Percentiles rank a stretch among this genome's conserved stretches.
These are phyloP conservation scores for Pluvianellus socialis DNA, from an alignment of 2,113 vertebrate genomes.

Conservation along the genomic window DNA sequence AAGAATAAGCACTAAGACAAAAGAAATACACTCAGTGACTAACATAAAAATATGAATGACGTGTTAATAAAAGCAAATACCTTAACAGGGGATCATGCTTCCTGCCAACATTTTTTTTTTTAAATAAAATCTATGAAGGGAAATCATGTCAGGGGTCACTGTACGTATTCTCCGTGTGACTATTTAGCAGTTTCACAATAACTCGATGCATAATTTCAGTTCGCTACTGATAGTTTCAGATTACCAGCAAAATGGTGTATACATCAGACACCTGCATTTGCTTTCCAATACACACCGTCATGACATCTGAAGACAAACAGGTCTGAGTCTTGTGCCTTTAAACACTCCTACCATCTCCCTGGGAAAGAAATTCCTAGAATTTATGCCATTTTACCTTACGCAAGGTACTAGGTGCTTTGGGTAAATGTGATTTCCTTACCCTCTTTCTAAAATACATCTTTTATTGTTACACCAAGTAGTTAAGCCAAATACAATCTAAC, in stretches of 20 bases:
- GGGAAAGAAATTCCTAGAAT: neutral
- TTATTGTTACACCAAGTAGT: neutral
- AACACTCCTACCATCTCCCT: neutral
- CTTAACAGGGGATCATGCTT: neutral
- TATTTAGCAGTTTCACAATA: neutral
- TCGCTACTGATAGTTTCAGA: neutral
- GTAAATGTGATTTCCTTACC: neutral
- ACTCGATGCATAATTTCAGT: neutral
- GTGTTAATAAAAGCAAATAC: neutral
- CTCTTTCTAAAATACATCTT: neutral
- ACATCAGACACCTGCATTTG: neutral
- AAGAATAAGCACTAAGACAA: neutral
- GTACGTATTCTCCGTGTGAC: neutral
- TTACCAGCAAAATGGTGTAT: neutral
- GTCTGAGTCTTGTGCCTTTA: neutral
- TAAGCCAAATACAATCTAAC: neutral
- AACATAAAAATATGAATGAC: neutral
- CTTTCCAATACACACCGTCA: neutral
- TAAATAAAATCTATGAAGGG: neutral
- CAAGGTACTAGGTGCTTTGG: neutral
- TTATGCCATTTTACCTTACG: neutral
- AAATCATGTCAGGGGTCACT: neutral
- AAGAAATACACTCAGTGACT: neutral
- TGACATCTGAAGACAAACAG: neutral
- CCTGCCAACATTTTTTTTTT: neutral